Conservation (phyloP, 1,140 invertebrate genomes). For the Diorhabda carinulata region DNA sequence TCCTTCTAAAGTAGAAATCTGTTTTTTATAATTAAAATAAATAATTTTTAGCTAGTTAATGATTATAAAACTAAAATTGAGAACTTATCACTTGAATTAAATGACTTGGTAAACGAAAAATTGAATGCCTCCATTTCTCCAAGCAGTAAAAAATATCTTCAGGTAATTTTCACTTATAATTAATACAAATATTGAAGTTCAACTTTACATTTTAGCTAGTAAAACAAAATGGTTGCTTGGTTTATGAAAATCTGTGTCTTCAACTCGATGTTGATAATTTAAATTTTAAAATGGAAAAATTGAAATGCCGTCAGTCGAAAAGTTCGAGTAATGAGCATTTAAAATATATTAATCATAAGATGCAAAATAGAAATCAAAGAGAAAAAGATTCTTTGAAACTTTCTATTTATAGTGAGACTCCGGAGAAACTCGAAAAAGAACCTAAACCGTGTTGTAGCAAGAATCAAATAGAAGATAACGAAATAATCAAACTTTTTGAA, state of each 20-base stretch:
- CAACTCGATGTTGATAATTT: constrained; percentile 42
- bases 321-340: constrained; percentile 37
- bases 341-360: constrained; percentile 33
- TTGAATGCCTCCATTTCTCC: constrained; percentile 35
- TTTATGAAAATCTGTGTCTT: constrained; percentile 44
- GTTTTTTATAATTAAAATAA: too few species aligned
- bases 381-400: constrained; percentile 4
- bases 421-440: constrained; percentile 28
- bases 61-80: constrained; percentile 38
- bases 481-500: constrained; percentile 37
- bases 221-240: constrained; percentile 42
- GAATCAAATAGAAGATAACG: constrained; percentile 13
- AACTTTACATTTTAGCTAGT: constrained; percentile 37
- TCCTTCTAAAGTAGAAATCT: too few species aligned
- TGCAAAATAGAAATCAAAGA: neutral
- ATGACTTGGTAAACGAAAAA: constrained; percentile 36
- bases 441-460: constrained; percentile 15
- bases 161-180: constrained; percentile 33
- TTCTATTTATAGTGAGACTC: constrained; percentile 5
- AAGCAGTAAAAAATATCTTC: constrained; percentile 45
- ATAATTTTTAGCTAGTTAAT: constrained; percentile 29
- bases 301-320: constrained; percentile 28
- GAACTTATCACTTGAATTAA: constrained; percentile 32
- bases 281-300: constrained; percentile 31
- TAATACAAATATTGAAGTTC: constrained; percentile 12